Evolutionary conservation across 2,113 vertebrate species (phyloP).

Genomic region (Oceanites oceanicus): DNA sequence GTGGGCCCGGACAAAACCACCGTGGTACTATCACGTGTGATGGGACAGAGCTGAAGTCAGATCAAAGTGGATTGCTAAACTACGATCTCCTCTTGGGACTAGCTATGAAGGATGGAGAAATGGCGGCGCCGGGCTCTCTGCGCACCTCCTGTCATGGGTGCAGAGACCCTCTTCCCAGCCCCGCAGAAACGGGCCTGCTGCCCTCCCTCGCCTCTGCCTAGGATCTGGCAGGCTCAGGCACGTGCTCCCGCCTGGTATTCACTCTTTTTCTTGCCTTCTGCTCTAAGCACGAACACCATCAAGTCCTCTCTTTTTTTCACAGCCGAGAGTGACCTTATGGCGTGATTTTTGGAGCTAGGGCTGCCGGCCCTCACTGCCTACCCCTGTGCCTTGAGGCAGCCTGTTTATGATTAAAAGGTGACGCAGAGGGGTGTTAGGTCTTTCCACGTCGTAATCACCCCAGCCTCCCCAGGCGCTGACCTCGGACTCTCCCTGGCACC

Average conservation of each 20-base stretch:
- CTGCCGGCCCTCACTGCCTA: not conserved
- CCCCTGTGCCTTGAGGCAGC: not conserved
- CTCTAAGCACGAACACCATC: not conserved
- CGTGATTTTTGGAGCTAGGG: not conserved
- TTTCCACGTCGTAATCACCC: not conserved
- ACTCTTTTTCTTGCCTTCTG: not conserved
- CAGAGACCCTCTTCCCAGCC: not conserved
- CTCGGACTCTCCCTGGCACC: not conserved
- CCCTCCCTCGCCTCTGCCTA: not conserved
- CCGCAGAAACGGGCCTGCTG: not conserved
- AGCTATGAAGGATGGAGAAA: not conserved
- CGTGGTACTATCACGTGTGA: fast-evolving
- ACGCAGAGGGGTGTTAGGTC: not conserved
- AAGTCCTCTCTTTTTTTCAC: not conserved
- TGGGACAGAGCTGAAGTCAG: not conserved
- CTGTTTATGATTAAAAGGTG: not conserved
- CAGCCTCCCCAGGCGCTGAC: not conserved
- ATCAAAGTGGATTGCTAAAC: not conserved
- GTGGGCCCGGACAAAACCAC: not conserved
- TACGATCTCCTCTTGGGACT: not conserved
- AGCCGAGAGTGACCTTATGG: not conserved
- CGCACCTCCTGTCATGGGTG: fast-evolving
- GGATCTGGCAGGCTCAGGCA: not conserved
- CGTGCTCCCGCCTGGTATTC: not conserved
- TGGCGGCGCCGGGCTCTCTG: not conserved